These are phyloP conservation scores for Anguilla rostrata DNA, from an alignment of 2,113 vertebrate genomes.

Conservation along the genomic window DNA sequence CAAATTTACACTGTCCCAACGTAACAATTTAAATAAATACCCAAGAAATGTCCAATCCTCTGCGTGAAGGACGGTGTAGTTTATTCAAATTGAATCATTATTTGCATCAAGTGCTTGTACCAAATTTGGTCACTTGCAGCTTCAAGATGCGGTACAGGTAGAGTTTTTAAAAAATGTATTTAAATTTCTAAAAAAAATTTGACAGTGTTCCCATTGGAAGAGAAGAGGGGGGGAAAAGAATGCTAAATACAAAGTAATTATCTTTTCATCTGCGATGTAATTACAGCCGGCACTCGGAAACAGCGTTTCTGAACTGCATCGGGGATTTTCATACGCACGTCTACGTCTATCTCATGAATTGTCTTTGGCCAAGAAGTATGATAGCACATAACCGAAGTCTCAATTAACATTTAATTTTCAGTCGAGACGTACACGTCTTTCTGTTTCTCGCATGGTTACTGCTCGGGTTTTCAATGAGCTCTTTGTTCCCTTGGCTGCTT, in stretches of 20 bases:
- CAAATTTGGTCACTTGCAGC: not conserved
- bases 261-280: not conserved
- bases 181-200: not conserved
- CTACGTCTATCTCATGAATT: not conserved
- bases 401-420: not conserved
- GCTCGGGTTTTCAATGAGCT: not conserved
- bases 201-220: not conserved
- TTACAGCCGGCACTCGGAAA: not conserved
- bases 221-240: not conserved
- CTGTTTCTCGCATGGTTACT: not conserved
- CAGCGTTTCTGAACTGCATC: not conserved
- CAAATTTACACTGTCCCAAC: no score
- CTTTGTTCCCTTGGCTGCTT: not conserved
- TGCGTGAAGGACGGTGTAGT: not conserved
- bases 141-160: not conserved
- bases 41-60: not conserved
- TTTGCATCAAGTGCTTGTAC: not conserved
- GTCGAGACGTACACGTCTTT: not conserved
- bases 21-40: no score
- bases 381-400: not conserved
- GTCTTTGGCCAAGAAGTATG: not conserved
- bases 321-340: not conserved
- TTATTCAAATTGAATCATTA: not conserved
- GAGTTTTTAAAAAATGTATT: not conserved
- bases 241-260: not conserved